Conservation (phyloP, 2,797 vertebrate species). For the Hylomyscus alleni region DNA sequence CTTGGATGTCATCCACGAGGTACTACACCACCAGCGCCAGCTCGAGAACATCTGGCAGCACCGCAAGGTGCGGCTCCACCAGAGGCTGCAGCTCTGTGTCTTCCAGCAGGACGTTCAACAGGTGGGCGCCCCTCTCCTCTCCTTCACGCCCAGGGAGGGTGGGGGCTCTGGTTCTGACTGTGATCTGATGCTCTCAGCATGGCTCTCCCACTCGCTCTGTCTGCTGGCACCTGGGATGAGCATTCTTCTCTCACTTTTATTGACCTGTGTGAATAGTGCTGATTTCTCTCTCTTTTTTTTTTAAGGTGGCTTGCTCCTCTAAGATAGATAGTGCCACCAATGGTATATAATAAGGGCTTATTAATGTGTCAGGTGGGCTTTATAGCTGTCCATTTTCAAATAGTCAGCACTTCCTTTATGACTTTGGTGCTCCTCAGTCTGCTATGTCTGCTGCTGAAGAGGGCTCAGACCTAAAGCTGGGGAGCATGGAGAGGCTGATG, state of each 20-base stretch:
- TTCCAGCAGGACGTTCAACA: conserved; percentile 99
- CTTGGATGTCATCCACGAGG: conserved; percentile 97
- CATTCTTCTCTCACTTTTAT: fast-evolving
- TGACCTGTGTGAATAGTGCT: not conserved
- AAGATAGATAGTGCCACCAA: fast-evolving
- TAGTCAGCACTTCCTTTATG: not conserved
- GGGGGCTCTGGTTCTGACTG: not conserved
- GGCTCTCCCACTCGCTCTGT: not conserved
- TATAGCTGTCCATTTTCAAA: not conserved
- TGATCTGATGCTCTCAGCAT: fast-evolving
- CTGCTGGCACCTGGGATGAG: fast-evolving
- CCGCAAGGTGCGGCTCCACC: conserved; percentile 98
- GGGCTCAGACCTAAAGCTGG: not conserved
- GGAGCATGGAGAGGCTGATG: not conserved
- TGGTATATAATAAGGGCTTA: not conserved
- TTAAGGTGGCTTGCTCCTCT: not conserved
- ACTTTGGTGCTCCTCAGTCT: not conserved
- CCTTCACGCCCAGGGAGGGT: not conserved
- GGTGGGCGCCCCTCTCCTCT: conserved; percentile 86
- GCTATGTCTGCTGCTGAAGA: not conserved
- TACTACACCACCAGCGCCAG: conserved; percentile 98
- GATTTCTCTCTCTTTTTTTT: not conserved
- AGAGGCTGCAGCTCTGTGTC: conserved; percentile 97
- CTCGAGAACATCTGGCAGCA: conserved; percentile 99
- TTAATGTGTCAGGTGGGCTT: not conserved